Percentiles rank a stretch among this genome's conserved stretches.
phyloP scores from a whole-genome alignment of 1,140 invertebrate species.

The Ganaspis sp. region DNA sequence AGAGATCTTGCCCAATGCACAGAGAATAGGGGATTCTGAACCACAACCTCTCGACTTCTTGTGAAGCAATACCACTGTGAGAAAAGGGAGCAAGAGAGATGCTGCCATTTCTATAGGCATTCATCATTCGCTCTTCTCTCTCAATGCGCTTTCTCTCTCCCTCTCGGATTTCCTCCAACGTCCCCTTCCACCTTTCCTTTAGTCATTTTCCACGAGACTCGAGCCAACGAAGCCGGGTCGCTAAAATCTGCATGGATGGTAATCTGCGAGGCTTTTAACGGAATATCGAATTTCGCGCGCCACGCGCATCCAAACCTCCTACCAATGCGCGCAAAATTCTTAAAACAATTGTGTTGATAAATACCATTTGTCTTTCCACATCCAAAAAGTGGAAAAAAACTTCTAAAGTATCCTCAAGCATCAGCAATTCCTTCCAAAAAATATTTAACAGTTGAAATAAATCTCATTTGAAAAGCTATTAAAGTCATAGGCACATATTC shows the following conservation, averaged over 20 bases:
- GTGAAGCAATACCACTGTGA: constrained; percentile 44
- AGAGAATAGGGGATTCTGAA: constrained; percentile 57
- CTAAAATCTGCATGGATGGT: constrained; percentile 43
- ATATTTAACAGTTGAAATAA: too few relatives aligned
- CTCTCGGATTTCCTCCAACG: constrained; percentile 40
- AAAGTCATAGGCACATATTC: too few relatives aligned
- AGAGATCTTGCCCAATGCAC: constrained; percentile 51
- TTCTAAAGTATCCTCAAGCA: too few relatives aligned
- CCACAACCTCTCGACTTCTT: constrained; percentile 53
- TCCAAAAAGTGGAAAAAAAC: too few relatives aligned
- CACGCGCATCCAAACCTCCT: neutral
- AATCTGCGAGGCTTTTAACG: constrained; percentile 31
- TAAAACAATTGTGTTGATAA: neutral
- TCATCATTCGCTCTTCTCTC: constrained; percentile 49
- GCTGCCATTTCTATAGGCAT: constrained; percentile 55
- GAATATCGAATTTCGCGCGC: constrained; percentile 13
- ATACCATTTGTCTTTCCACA: neutral
- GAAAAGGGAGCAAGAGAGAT: constrained; percentile 41
- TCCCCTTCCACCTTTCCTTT: constrained; percentile 37
- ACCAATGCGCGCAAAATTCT: neutral
- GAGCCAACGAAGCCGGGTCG: constrained; percentile 46
- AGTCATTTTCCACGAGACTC: constrained; percentile 49
- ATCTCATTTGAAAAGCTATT: too few relatives aligned
- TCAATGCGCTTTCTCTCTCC: constrained; percentile 1
- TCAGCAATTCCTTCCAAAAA: too few relatives aligned